Conservation (phyloP, 1,140 invertebrate genomes). For the Sarcophaga peregrina region DNA sequence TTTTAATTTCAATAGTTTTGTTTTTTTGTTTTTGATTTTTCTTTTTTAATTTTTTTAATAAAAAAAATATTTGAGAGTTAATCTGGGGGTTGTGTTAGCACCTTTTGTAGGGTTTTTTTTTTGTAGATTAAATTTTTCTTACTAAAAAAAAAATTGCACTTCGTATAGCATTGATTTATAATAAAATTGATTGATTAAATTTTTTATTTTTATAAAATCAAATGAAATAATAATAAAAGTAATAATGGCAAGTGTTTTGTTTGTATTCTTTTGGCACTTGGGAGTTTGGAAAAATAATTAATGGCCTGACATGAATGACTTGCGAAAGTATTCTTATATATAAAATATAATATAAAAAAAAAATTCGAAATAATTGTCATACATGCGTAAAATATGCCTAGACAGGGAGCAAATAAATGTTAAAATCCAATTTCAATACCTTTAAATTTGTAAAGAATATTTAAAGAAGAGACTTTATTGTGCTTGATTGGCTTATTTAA, state of each 20-base stretch:
- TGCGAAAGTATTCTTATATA: too few relatives aligned
- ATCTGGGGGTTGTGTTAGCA: too few relatives aligned
- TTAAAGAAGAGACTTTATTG: too few relatives aligned
- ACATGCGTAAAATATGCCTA: too few relatives aligned
- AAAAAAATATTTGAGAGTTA: too few relatives aligned
- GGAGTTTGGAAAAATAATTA: background rate
- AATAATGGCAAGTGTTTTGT: slow-evolving; percentile 12
- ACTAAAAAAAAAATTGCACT: slow-evolving; percentile 29
- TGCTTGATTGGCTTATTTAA: too few relatives aligned
- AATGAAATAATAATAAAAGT: background rate
- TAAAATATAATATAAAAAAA: too few relatives aligned
- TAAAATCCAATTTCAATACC: too few relatives aligned
- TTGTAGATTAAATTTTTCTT: background rate
- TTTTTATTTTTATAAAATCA: background rate
- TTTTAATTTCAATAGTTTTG: background rate
- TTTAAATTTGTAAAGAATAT: too few relatives aligned
- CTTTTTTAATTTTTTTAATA: background rate
- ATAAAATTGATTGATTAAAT: background rate
- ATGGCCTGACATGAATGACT: background rate
- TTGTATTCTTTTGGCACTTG: background rate
- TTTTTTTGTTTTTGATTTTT: slow-evolving; percentile 6
- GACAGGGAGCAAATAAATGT: too few relatives aligned
- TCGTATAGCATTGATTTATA: background rate
- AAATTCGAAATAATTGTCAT: too few relatives aligned
- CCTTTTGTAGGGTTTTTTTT: too few relatives aligned